These are phyloP conservation scores for Chunga burmeisteri DNA, from an alignment of 2,113 vertebrate genomes.

Conservation along the genomic window DNA sequence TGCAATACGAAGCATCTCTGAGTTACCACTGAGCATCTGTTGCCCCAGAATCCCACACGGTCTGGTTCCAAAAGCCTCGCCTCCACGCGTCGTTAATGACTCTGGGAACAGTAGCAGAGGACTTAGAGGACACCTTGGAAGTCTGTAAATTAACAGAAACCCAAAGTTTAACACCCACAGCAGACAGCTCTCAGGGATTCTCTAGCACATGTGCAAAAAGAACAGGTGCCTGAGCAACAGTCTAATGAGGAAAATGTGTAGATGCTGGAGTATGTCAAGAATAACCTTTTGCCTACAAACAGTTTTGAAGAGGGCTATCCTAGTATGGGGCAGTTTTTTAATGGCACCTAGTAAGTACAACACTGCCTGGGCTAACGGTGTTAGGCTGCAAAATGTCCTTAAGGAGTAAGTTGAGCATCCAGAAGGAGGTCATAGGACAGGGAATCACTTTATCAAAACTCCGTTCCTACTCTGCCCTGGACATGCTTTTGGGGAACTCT, in stretches of 20 bases:
- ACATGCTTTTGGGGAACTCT: background rate
- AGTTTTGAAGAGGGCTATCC: background rate
- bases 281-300: background rate
- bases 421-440: background rate
- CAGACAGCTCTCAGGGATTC: background rate
- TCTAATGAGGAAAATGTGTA: background rate
- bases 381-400: background rate
- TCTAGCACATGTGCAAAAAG: background rate
- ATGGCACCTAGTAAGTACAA: background rate
- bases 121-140: background rate
- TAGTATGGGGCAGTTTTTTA: background rate
- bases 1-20: background rate
- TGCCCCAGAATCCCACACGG: background rate
- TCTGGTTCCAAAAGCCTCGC: background rate
- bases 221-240: background rate
- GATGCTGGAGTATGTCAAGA: background rate
- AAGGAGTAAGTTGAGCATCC: background rate
- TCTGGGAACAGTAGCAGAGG: background rate
- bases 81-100: rapidly evolving
- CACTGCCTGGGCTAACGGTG: background rate
- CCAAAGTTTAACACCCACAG: background rate
- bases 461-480: background rate
- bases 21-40: background rate
- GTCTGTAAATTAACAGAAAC: background rate
- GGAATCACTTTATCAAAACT: background rate